Conservation (phyloP, 2,888 invertebrate genomes). For the Hemithea aestivaria region DNA sequence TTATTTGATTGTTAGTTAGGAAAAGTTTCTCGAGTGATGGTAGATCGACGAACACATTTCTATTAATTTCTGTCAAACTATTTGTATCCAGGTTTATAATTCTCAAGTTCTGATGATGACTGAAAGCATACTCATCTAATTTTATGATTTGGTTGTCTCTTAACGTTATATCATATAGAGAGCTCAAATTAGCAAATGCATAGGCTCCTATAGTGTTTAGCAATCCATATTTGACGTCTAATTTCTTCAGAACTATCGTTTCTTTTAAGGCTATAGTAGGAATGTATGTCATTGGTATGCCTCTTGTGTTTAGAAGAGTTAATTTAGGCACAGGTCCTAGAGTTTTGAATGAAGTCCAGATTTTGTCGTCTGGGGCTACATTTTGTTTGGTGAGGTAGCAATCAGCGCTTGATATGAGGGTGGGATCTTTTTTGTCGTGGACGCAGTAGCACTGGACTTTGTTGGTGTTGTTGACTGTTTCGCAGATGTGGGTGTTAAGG, state of each 20-base stretch:
- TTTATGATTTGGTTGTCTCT: slow-evolving; percentile 83
- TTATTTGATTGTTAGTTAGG: slow-evolving; percentile 91
- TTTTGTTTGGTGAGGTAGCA: slow-evolving; percentile 83
- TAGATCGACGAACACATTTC: slow-evolving; percentile 85
- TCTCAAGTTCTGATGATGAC: slow-evolving; percentile 82
- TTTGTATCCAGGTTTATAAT: slow-evolving; percentile 85
- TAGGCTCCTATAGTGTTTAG: slow-evolving; percentile 82
- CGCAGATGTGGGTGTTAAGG: slow-evolving; percentile 45
- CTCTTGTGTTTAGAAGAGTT: slow-evolving; percentile 82
- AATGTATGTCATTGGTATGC: slow-evolving; percentile 81
- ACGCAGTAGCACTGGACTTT: slow-evolving; percentile 61
- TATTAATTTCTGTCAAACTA: slow-evolving; percentile 84
- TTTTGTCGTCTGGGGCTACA: slow-evolving; percentile 77
- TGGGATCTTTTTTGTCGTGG: slow-evolving; percentile 32
- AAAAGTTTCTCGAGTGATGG: slow-evolving; percentile 85
- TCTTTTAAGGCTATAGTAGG: slow-evolving; percentile 82
- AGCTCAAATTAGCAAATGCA: slow-evolving; percentile 85
- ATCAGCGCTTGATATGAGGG: slow-evolving; percentile 80
- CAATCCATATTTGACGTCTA: slow-evolving; percentile 84
- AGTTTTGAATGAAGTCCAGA: slow-evolving; percentile 83
- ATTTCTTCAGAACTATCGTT: slow-evolving; percentile 71
- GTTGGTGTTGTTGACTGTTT: slow-evolving; percentile 49
- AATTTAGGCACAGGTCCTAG: slow-evolving; percentile 81
- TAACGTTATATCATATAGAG: slow-evolving; percentile 81
- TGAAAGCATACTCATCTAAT: slow-evolving; percentile 82